Percentiles rank a stretch among this genome's conserved stretches.
These are phyloP conservation scores for Synanthedon myopaeformis DNA, from an alignment of 2,888 invertebrate genomes.

Conservation along the genomic window DNA sequence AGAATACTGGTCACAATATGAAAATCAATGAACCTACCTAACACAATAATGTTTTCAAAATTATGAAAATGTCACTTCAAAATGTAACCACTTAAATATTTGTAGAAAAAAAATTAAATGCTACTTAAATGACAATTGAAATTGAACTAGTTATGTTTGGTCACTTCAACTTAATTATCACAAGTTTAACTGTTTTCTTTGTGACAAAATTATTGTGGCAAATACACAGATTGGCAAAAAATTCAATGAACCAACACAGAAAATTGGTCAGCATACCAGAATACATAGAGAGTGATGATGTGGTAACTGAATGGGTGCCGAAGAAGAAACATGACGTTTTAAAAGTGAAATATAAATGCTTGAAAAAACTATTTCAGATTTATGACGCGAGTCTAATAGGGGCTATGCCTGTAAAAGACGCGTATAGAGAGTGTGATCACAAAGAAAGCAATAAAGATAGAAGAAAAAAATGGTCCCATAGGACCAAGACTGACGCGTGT, in stretches of 20 bases:
- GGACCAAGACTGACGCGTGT: slow-evolving; percentile 46
- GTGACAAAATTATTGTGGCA: slow-evolving; percentile 37
- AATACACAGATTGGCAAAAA: slow-evolving; percentile 8
- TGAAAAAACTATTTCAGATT: slow-evolving; percentile 57
- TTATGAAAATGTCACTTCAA: too few species aligned
- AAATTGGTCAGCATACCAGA: slow-evolving; percentile 45
- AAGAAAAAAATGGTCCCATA: slow-evolving; percentile 32
- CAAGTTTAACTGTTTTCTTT: slow-evolving; percentile 34
- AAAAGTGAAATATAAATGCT: slow-evolving; percentile 58
- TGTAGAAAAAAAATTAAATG: too few species aligned
- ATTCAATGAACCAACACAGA: slow-evolving; percentile 26
- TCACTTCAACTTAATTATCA: slow-evolving; percentile 43
- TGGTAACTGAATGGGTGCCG: slow-evolving; percentile 48
- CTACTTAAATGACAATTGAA: neutral
- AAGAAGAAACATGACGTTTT: slow-evolving; percentile 59
- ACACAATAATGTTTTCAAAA: too few species aligned
- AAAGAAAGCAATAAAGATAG: slow-evolving; percentile 6
- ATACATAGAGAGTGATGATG: slow-evolving; percentile 31
- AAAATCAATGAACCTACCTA: too few species aligned
- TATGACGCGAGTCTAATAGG: slow-evolving; percentile 56
- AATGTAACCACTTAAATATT: too few species aligned
- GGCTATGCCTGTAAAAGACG: slow-evolving; percentile 30
- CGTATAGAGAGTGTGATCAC: slow-evolving; percentile 6
- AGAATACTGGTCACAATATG: too few species aligned
- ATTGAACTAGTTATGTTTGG: slow-evolving; percentile 39